A percentile compares a stretch with the other conserved stretches of the same genome.
Conservation (phyloP, 2,888 invertebrate species). For the Laspeyria flexula region DNA sequence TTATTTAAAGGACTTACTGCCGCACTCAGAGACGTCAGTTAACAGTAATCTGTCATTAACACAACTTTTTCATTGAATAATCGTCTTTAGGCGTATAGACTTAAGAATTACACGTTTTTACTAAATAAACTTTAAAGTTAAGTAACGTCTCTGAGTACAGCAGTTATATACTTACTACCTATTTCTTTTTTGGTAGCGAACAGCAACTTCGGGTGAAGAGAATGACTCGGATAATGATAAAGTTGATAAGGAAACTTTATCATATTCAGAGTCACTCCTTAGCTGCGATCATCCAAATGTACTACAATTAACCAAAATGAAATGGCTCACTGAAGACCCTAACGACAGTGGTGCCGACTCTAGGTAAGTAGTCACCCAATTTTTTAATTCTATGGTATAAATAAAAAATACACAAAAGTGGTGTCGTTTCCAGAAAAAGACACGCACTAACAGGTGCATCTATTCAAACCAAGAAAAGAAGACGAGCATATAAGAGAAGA, state of each 20-base stretch:
- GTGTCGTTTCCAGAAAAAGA: slow-evolving; percentile 73
- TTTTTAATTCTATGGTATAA: neutral
- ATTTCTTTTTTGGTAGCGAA: slow-evolving; percentile 45
- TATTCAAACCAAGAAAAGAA: slow-evolving; percentile 46
- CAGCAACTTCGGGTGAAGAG: slow-evolving; percentile 45
- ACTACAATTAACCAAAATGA: slow-evolving; percentile 74
- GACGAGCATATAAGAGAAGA: slow-evolving; percentile 28
- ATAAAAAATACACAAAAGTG: slow-evolving; percentile 47
- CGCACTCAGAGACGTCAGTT: too few species aligned
- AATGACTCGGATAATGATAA: slow-evolving; percentile 50
- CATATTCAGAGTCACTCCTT: too few species aligned
- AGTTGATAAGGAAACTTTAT: slow-evolving; percentile 16
- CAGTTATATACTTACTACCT: too few species aligned
- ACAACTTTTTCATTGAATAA: too few species aligned
- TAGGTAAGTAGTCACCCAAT: slow-evolving; percentile 56
- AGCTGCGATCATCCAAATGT: slow-evolving; percentile 59
- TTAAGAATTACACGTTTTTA: too few species aligned
- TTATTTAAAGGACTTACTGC: too few species aligned
- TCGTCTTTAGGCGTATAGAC: too few species aligned
- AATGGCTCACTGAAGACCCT: slow-evolving; percentile 71
- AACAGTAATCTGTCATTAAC: too few species aligned
- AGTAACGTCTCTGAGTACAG: too few species aligned
- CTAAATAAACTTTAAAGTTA: too few species aligned
- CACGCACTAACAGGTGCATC: slow-evolving; percentile 77
- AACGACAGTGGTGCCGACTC: slow-evolving; percentile 60